A percentile compares a stretch with the other conserved stretches of the same genome.
These are phyloP conservation scores for Percina caprodes DNA, from an alignment of 2,113 vertebrate species.

Conservation along the genomic window DNA sequence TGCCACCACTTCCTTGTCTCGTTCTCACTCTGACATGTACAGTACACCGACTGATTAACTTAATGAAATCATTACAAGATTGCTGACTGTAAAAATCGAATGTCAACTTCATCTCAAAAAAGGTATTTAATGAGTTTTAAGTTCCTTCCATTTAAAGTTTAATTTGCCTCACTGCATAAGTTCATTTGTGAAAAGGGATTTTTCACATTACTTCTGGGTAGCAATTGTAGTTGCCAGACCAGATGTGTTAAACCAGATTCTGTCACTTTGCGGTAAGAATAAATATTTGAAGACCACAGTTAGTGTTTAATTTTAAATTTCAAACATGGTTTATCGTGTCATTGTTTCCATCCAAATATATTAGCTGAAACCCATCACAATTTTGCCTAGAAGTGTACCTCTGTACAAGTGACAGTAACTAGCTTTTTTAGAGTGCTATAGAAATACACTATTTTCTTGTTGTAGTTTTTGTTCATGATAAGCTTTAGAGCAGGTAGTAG, in stretches of 20 bases:
- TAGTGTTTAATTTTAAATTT: not conserved
- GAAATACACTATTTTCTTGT: not conserved
- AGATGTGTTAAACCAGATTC: slow-evolving; percentile 8
- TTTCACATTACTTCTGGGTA: not conserved
- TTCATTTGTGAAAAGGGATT: not conserved
- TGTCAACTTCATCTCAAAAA: not conserved
- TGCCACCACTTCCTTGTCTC: slow-evolving; percentile 20
- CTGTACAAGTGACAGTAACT: not conserved
- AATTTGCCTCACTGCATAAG: not conserved
- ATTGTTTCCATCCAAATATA: not conserved
- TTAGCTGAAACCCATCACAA: not conserved
- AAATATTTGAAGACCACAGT: not conserved
- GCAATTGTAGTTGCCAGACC: not conserved
- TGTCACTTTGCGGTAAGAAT: slow-evolving; percentile 12
- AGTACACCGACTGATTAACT: not conserved
- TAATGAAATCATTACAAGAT: slow-evolving; percentile 5
- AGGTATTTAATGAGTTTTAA: not conserved
- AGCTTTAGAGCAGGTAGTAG: not conserved
- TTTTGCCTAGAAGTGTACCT: not conserved
- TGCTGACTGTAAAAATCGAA: not conserved
- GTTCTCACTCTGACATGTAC: not conserved
- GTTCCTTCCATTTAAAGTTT: slow-evolving; percentile 11
- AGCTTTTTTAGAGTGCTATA: not conserved
- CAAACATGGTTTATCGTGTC: not conserved
- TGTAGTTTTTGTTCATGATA: not conserved